Conservation (phyloP, 2,113 vertebrate species). For the Rhegmatorhina hoffmannsi region DNA sequence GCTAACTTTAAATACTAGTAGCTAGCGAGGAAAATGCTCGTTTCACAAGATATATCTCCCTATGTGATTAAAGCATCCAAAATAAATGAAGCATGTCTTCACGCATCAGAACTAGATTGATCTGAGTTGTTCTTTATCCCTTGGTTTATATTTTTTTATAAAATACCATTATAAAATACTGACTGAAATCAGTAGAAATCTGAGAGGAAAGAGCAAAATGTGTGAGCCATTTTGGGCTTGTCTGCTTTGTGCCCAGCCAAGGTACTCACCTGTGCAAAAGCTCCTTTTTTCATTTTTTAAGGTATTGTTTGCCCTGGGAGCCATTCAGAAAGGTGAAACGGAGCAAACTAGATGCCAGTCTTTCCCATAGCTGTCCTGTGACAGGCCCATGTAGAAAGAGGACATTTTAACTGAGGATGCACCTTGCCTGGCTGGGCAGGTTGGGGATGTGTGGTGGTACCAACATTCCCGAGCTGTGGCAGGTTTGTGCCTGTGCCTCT, state of each 20-base stretch:
- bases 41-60: neutral
- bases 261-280: neutral
- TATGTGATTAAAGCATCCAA: constrained; percentile 15
- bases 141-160: neutral
- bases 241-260: neutral
- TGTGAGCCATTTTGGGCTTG: neutral
- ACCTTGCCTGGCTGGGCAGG: neutral
- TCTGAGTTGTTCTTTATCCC: neutral
- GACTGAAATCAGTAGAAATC: neutral
- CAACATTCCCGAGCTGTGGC: neutral
- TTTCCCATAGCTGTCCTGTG: neutral
- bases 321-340: neutral
- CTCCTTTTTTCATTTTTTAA: neutral
- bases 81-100: neutral
- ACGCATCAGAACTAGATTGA: neutral
- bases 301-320: neutral
- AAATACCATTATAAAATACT: neutral
- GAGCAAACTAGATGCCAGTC: neutral
- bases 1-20: constrained; percentile 8
- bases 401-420: accelerated
- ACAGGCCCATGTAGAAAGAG: neutral
- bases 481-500: neutral
- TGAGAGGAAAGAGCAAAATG: neutral
- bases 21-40: neutral
- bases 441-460: accelerated